Conservation (phyloP, 1,140 invertebrate species). For the Neotoxoptera formosana region DNA sequence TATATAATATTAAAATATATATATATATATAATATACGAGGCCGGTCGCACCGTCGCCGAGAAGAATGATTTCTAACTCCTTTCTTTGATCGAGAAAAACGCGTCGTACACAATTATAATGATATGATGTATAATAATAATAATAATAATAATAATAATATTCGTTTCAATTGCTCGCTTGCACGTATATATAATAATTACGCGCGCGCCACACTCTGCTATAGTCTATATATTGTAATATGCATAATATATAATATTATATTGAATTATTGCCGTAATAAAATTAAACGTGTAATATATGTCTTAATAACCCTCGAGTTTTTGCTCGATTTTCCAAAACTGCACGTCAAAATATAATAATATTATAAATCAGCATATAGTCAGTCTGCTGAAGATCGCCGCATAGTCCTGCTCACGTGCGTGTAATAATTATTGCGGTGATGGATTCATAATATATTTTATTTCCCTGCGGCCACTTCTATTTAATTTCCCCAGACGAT, state of each 20-base stretch:
- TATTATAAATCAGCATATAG: neutral
- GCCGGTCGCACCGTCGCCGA: neutral
- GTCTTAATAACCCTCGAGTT: neutral
- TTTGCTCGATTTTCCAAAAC: neutral
- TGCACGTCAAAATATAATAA: neutral
- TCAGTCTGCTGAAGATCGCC: neutral
- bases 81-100: slow-evolving; percentile 2
- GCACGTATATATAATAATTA: neutral
- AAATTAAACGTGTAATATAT: neutral
- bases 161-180: neutral
- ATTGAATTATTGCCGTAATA: neutral
- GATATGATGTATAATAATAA: neutral
- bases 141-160: neutral
- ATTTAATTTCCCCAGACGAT: too few relatives aligned
- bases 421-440: too few relatives aligned
- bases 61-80: slow-evolving; percentile 13
- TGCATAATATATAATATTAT: neutral
- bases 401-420: neutral
- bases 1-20: slow-evolving; percentile 7
- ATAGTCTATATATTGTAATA: neutral
- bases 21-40: slow-evolving; percentile 12
- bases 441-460: too few relatives aligned
- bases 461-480: too few relatives aligned
- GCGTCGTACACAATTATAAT: neutral
- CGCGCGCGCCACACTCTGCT: neutral